These are phyloP conservation scores for Spea bombifrons DNA, from an alignment of 2,113 vertebrate genomes.

Conservation along the genomic window DNA sequence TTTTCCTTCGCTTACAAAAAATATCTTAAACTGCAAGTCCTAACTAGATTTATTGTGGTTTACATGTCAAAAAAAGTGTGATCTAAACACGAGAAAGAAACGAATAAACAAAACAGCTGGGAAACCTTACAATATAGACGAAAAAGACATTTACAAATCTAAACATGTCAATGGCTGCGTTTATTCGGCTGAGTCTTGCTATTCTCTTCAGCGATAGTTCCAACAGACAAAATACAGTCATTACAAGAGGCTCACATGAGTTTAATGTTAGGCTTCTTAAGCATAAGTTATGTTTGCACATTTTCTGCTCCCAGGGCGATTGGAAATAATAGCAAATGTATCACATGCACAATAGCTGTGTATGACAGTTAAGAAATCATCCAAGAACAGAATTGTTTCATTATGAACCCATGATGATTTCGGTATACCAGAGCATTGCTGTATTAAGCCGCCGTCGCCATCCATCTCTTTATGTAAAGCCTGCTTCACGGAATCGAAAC, in stretches of 20 bases:
- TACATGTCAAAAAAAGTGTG: too few species aligned
- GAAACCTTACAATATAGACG: too few species aligned
- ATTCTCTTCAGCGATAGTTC: not conserved
- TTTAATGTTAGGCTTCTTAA: constrained; percentile 2
- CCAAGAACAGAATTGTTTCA: not conserved
- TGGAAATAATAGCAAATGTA: constrained; percentile 6
- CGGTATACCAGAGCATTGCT: not conserved
- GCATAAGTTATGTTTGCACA: not conserved
- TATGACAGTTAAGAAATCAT: constrained; percentile 1
- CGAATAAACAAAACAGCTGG: too few species aligned
- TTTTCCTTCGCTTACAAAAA: too few species aligned
- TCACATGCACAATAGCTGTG: not conserved
- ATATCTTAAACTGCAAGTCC: too few species aligned
- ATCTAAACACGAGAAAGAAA: too few species aligned
- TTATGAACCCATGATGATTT: not conserved
- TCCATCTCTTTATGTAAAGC: not conserved
- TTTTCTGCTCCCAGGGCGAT: not conserved
- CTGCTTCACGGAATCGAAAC: not conserved
- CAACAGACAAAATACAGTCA: not conserved
- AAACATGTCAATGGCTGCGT: not conserved
- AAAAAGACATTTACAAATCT: too few species aligned
- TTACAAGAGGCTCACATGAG: not conserved
- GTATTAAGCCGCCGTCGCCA: not conserved
- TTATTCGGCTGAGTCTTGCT: not conserved
- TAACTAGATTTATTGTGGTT: too few species aligned